phyloP scores from a whole-genome alignment of 2,797 vertebrate species.

The Aphelocoma californica region DNA sequence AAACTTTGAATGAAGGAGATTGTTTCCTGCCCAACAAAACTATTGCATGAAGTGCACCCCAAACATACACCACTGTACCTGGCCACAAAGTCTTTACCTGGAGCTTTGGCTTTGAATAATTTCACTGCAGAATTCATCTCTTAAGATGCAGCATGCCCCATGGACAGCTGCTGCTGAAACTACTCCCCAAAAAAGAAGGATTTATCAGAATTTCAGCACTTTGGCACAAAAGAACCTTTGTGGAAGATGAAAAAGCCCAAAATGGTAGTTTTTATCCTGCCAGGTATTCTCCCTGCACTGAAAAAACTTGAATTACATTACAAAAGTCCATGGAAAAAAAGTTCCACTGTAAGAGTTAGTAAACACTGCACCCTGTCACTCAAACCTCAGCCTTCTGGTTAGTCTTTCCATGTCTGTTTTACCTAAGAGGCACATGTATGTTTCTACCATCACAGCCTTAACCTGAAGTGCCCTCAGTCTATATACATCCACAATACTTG shows the following conservation, averaged over 20 bases:
- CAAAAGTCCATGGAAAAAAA: not conserved
- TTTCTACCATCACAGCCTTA: not conserved
- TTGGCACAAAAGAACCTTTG: not conserved
- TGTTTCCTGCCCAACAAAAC: not conserved
- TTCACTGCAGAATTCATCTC: not conserved
- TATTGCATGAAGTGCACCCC: rapidly evolving
- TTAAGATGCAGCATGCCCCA: not conserved
- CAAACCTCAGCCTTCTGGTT: not conserved
- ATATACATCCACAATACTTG: not conserved
- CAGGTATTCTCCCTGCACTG: not conserved
- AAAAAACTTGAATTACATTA: not conserved
- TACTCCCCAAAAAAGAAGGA: not conserved
- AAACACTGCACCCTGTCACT: not conserved
- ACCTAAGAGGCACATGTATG: rapidly evolving
- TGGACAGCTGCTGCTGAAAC: not conserved
- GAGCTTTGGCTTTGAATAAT: not conserved
- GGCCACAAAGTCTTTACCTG: not conserved
- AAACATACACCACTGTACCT: not conserved
- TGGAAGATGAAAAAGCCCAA: rapidly evolving
- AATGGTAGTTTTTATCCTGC: not conserved
- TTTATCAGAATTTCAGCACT: not conserved
- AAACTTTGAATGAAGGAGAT: not conserved
- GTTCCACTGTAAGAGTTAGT: too few relatives aligned
- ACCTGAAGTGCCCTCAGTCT: not conserved
- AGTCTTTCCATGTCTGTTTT: not conserved